Base-by-base conservation (phyloP, 2,797 vertebrate species). In the Botia almorhae region DNA sequence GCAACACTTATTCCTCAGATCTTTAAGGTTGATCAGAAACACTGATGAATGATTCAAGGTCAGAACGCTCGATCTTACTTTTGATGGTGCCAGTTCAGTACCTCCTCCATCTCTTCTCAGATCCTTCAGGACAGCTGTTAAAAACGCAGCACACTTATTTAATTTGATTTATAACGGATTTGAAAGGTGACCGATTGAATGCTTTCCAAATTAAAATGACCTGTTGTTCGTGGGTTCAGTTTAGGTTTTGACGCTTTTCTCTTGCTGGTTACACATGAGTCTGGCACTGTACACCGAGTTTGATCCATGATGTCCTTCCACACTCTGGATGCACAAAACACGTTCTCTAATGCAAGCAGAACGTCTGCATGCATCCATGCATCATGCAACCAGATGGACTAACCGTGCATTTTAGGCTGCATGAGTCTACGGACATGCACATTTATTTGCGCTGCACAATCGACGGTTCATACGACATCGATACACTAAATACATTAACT, bases 161-260 rank as follows among this genome's bases (percentile, higher is more conserved):
- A 3, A 68, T 19, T 7, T 2, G 16, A n/a, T 68, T 26, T 10
- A 58, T 12, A 33, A 12, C 3, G 29, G 1, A 61, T 16, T 3
- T 26, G 4, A 69, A 51, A 36, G 17, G 13, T 13, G 0, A 2
- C 7, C 13, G 23, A 17, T 16, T 16, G 8, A 69, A 69, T 23
- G 29, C 29, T 10, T 43, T 8, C 7, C 7, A 16, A 60, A 55
- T 16, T 17, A 65, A 16, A 23, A 29, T 71, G 80, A 87, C 85
- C 88, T 85, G 72, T 17, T 79, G 51, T 69, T 29, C 81, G 84
- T 23, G 71, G 69, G 79, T 82, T 87, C 55, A 67, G 77, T 65
- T 85, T 85, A 48, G 85, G 73, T 80, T 79, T 87, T 8, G 85
- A 65, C 69, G 70, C 74, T 69, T 87, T 89, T 69, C 84, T 85